Evolutionary conservation across 2,888 invertebrate genomes (phyloP).

Genomic region (Agriopis leucophaearia): DNA sequence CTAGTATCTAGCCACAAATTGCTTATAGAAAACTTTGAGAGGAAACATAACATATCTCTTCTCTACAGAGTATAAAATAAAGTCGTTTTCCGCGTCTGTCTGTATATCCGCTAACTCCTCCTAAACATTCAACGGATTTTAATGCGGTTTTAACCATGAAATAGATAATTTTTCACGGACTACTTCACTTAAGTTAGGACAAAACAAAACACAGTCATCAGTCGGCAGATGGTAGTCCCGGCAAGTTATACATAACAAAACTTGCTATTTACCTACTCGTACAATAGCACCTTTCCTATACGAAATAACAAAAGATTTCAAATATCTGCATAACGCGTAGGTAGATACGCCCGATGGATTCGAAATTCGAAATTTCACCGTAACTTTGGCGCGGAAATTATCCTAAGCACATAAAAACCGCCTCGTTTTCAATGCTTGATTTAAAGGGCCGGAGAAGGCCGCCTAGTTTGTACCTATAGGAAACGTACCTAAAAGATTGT

Average conservation of each 20-base stretch:
- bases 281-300: background rate
- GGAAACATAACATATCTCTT: too few species aligned
- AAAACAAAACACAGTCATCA: too few species aligned
- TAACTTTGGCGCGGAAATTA: conserved; percentile 26
- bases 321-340: conserved; percentile 15
- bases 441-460: conserved; percentile 21
- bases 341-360: conserved; percentile 24
- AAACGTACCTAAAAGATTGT: conserved; percentile 12
- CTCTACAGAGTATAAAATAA: too few species aligned
- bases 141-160: too few species aligned
- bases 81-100: too few species aligned
- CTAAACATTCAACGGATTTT: too few species aligned
- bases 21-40: background rate
- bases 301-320: conserved; percentile 14
- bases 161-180: too few species aligned
- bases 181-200: too few species aligned
- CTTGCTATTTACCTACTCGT: background rate
- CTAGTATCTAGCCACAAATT: background rate
- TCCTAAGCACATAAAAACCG: conserved; percentile 41
- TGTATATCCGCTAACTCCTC: too few species aligned
- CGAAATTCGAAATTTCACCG: conserved; percentile 14
- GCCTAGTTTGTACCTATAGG: conserved; percentile 17
- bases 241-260: background rate
- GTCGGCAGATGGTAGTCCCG: too few species aligned
- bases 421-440: conserved; percentile 39